These are phyloP conservation scores for Cynoglossus semilaevis DNA, from an alignment of 2,113 vertebrate genomes.

Conservation along the genomic window DNA sequence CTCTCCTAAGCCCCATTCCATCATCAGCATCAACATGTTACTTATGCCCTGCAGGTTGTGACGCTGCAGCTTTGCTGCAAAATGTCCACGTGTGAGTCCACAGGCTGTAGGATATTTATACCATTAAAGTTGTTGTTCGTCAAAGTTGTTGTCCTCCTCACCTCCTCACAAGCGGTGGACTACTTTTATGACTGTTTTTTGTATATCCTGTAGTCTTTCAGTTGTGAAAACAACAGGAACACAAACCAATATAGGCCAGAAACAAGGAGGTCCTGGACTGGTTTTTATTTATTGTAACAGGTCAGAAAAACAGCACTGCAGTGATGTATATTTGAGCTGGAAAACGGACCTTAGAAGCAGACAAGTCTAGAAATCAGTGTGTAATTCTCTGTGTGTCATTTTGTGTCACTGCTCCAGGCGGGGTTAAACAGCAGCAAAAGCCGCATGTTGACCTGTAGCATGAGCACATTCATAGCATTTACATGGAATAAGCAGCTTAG, in stretches of 20 bases:
- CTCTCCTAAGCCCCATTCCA: slow-evolving; percentile 36
- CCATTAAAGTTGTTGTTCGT: too few relatives aligned
- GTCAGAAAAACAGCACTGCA: too few relatives aligned
- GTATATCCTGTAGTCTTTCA: too few relatives aligned
- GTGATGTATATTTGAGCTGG: too few relatives aligned
- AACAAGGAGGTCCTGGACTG: too few relatives aligned
- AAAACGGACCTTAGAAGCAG: too few relatives aligned
- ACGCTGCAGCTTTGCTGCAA: slow-evolving; percentile 25
- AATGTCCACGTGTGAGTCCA: not conserved
- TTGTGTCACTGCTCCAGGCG: not conserved
- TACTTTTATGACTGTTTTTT: too few relatives aligned
- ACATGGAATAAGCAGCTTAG: slow-evolving; percentile 40
- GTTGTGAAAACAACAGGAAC: too few relatives aligned
- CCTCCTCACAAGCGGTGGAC: too few relatives aligned
- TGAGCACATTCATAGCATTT: slow-evolving; percentile 10
- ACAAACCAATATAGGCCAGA: too few relatives aligned
- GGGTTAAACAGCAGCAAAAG: slow-evolving; percentile 10
- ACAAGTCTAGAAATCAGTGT: not conserved
- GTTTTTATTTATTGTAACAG: too few relatives aligned
- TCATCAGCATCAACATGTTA: slow-evolving; percentile 32
- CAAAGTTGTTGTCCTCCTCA: too few relatives aligned
- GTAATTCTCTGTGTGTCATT: not conserved
- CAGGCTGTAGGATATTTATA: not conserved
- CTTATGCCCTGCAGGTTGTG: slow-evolving; percentile 43
- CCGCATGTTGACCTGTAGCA: slow-evolving; percentile 1